Conservation (phyloP, 2,888 invertebrate species). For the Encarsia formosa region DNA sequence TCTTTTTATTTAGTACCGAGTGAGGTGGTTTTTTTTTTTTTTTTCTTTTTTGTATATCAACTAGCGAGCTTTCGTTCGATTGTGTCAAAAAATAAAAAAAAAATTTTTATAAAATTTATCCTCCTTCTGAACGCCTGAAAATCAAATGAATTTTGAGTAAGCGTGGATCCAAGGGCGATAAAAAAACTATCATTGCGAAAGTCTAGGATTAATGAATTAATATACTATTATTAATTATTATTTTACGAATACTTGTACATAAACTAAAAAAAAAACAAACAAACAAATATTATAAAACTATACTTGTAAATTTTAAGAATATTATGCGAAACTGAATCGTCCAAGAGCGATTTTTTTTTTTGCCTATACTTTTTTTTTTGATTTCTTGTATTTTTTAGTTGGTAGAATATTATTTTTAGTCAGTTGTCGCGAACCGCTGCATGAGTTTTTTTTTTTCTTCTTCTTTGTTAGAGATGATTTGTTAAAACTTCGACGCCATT, state of each 20-base stretch:
- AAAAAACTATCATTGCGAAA: conserved; percentile 21
- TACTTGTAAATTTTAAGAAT: conserved; percentile 39
- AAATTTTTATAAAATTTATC: too few species aligned
- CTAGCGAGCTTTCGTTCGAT: too few species aligned
- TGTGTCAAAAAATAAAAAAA: too few species aligned
- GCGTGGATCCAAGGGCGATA: conserved; percentile 17
- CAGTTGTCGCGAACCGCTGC: conserved; percentile 21
- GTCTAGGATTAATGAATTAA: conserved; percentile 38
- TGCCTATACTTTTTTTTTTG: conserved; percentile 5
- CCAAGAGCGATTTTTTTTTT: conserved; percentile 26
- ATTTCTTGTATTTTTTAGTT: conserved; percentile 5
- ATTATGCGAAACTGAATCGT: conserved; percentile 40
- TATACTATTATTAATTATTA: too few species aligned
- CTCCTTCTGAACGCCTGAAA: too few species aligned
- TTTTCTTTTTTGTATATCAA: too few species aligned
- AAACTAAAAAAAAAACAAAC: too few species aligned
- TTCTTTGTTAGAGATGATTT: neutral
- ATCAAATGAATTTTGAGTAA: too few species aligned
- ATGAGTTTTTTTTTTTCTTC: conserved; percentile 7
- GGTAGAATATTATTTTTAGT: too few species aligned
- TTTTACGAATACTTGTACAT: conserved; percentile 48
- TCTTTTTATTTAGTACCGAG: too few species aligned
- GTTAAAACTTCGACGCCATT: conserved; percentile 3
- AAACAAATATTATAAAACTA: too few species aligned
- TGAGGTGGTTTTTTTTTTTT: too few species aligned